phyloP scores from a whole-genome alignment of 2,888 invertebrate species.

The Nomada ruficornis region DNA sequence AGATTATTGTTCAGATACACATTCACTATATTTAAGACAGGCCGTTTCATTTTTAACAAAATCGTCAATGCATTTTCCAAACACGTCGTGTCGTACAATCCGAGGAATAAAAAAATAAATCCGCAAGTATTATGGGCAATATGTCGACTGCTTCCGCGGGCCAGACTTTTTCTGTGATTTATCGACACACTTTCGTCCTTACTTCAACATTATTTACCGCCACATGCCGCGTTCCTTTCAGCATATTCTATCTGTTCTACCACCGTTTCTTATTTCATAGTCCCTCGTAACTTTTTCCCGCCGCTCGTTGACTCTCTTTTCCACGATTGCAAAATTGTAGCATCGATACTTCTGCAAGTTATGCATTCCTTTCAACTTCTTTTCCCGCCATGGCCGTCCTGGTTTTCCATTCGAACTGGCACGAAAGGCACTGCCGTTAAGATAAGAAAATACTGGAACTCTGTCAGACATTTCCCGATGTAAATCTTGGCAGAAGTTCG shows the following conservation, averaged over 20 bases:
- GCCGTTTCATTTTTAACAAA: not conserved
- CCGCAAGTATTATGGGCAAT: slow-evolving; percentile 62
- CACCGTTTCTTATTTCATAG: slow-evolving; percentile 12
- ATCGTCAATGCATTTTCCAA: slow-evolving; percentile 14
- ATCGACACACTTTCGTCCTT: slow-evolving; percentile 57
- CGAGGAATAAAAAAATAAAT: slow-evolving; percentile 42
- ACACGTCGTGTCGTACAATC: slow-evolving; percentile 46
- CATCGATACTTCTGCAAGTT: slow-evolving; percentile 1
- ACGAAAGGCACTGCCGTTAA: slow-evolving; percentile 27
- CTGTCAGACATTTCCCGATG: slow-evolving; percentile 30
- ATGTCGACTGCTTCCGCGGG: slow-evolving; percentile 53
- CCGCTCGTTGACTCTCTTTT: not conserved
- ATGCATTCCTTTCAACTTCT: not conserved
- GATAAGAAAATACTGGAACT: slow-evolving; percentile 43
- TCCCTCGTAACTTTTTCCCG: slow-evolving; percentile 16
- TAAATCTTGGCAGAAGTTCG: slow-evolving; percentile 26
- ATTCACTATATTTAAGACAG: not conserved
- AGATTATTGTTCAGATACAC: too few relatives aligned
- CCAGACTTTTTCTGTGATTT: slow-evolving; percentile 63
- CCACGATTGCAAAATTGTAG: slow-evolving; percentile 7
- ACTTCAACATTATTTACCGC: slow-evolving; percentile 70
- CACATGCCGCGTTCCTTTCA: not conserved
- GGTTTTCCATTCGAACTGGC: slow-evolving; percentile 38
- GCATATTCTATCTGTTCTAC: slow-evolving; percentile 4
- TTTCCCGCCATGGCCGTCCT: not conserved